These are phyloP conservation scores for Caenorhabditis sinica DNA, from an alignment of 2,888 invertebrate genomes.

Conservation along the genomic window DNA sequence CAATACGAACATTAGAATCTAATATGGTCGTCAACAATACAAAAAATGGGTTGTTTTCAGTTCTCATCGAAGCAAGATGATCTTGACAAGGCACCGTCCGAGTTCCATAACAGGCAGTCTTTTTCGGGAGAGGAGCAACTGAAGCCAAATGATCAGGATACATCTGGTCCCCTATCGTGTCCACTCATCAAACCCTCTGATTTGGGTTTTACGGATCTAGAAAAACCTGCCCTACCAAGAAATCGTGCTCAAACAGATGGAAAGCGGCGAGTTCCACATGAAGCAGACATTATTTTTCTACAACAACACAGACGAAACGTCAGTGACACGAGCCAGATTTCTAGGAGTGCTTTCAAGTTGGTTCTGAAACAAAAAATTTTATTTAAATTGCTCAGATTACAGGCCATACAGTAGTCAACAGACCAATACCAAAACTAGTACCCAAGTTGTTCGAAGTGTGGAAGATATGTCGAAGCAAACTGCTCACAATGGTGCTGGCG, in stretches of 20 bases:
- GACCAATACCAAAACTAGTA: constrained; percentile 30
- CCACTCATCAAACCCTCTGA: constrained; percentile 67
- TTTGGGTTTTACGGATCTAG: constrained; percentile 71
- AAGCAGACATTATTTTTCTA: constrained; percentile 35
- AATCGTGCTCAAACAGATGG: constrained; percentile 52
- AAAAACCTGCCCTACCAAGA: constrained; percentile 32
- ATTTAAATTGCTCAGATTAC: neutral
- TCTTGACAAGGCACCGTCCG: neutral
- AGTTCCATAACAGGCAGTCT: constrained; percentile 43
- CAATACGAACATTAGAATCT: too few species aligned
- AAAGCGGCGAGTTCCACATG: constrained; percentile 25
- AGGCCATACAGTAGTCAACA: constrained; percentile 72
- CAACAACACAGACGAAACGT: constrained; percentile 69
- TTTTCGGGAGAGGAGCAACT: constrained; percentile 46
- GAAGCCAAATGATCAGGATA: neutral
- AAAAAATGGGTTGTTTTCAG: constrained; percentile 1
- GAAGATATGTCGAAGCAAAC: constrained; percentile 53
- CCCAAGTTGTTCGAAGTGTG: constrained; percentile 54
- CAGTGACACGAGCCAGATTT: constrained; percentile 68
- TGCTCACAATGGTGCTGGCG: neutral
- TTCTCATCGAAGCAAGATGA: constrained; percentile 21
- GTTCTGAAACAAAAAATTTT: neutral
- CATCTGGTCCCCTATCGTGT: constrained; percentile 62
- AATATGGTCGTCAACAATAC: too few species aligned
- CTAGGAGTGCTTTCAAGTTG: constrained; percentile 75